Percentiles rank a stretch among this genome's conserved stretches.
Conservation (phyloP, 2,888 invertebrate species). For the Epistrophella euchroma region DNA sequence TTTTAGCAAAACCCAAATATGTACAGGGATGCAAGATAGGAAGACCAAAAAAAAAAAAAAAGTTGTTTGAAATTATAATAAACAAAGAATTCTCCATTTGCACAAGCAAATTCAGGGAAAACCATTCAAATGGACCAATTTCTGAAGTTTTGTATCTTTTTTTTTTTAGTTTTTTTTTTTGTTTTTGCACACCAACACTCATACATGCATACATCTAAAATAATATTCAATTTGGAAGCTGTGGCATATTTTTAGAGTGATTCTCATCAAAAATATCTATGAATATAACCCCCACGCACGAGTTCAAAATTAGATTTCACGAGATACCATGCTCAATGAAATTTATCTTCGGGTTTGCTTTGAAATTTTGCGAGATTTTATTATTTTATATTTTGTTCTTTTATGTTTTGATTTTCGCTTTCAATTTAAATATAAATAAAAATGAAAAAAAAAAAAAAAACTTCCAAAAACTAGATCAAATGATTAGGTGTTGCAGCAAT, state of each 20-base stretch:
- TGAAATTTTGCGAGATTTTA: conserved; percentile 44
- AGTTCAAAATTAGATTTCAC: conserved; percentile 71
- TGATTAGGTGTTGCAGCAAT: conserved; percentile 32
- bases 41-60: background rate
- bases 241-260: conserved; percentile 75
- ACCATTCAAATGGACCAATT: conserved; percentile 40
- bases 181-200: conserved; percentile 53
- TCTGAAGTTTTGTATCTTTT: conserved; percentile 16
- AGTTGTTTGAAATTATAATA: conserved; percentile 21
- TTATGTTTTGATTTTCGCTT: conserved; percentile 12
- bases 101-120: conserved; percentile 58
- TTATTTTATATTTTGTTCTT: conserved; percentile 22
- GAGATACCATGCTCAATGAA: conserved; percentile 70
- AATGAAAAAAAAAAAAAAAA: background rate
- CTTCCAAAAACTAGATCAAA: conserved; percentile 39
- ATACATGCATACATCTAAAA: conserved; percentile 5
- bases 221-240: conserved; percentile 68
- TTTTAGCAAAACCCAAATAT: conserved; percentile 25
- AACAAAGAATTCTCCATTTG: conserved; percentile 44
- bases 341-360: conserved; percentile 54
- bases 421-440: background rate
- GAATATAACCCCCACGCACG: conserved; percentile 67
- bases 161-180: conserved; percentile 13
- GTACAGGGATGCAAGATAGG: background rate
- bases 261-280: conserved; percentile 75